These are phyloP conservation scores for Pseudopleuronectes americanus DNA, from an alignment of 2,797 vertebrate species.

Conservation along the genomic window DNA sequence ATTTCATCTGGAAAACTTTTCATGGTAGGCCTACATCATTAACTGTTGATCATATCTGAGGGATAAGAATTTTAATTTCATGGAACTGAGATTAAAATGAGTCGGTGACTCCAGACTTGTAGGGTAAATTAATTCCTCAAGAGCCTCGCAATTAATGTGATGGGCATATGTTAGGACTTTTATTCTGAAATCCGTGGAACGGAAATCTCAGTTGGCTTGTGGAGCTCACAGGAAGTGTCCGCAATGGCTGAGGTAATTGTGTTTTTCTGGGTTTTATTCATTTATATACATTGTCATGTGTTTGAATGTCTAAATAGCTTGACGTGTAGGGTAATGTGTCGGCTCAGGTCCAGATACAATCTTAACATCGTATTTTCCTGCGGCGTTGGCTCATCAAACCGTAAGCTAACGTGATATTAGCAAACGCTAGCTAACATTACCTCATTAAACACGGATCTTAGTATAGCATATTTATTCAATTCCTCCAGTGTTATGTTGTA, in stretches of 20 bases:
- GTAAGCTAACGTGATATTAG: conserved; percentile 53
- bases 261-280: background rate
- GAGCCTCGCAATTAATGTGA: no score
- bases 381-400: conserved; percentile 8
- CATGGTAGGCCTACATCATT: no score
- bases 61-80: no score
- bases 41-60: no score
- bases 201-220: conserved; percentile 10
- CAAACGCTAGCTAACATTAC: conserved; percentile 28
- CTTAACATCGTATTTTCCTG: background rate
- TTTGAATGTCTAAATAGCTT: rapidly evolving
- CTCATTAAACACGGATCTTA: background rate
- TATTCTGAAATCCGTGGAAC: no score
- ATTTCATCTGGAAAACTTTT: no score
- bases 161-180: no score
- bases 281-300: background rate
- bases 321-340: rapidly evolving
- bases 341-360: background rate
- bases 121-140: no score
- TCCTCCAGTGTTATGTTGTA: background rate
- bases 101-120: no score
- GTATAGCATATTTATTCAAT: no score
- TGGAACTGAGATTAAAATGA: no score
- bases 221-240: conserved; percentile 11
- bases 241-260: conserved; percentile 76